phyloP scores from a whole-genome alignment of 2,113 vertebrate genomes.

The Odobenus rosmarus region DNA sequence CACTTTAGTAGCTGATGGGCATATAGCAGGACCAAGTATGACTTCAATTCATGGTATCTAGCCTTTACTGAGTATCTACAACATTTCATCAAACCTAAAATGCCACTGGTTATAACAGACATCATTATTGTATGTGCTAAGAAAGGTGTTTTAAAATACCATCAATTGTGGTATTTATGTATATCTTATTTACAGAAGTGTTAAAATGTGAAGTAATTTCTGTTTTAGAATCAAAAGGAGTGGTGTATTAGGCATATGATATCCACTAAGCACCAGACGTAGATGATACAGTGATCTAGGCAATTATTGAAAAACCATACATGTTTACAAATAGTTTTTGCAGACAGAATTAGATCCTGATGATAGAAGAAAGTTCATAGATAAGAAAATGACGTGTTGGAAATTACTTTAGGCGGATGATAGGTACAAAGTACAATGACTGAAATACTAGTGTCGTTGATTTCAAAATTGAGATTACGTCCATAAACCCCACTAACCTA shows the following conservation, averaged over 20 bases:
- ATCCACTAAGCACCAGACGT: neutral
- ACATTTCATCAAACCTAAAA: neutral
- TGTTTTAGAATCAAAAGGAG: neutral
- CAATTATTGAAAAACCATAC: neutral
- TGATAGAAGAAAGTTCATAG: neutral
- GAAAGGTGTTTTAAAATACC: neutral
- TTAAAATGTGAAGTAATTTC: neutral
- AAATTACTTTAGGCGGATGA: neutral
- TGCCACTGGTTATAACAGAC: neutral
- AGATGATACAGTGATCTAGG: neutral
- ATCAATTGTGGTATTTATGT: neutral
- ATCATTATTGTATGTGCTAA: neutral
- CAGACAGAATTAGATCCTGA: constrained; percentile 4
- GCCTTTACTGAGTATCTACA: neutral
- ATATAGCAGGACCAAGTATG: neutral
- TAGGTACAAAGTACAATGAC: neutral
- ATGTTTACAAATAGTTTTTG: neutral
- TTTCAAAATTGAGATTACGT: constrained; percentile 10
- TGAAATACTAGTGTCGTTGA: neutral
- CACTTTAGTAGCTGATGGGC: neutral
- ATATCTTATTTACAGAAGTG: neutral
- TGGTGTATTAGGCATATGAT: neutral
- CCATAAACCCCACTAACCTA: neutral
- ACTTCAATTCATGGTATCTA: neutral
- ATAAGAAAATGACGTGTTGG: neutral